Evolutionary conservation across 2,888 invertebrate species (phyloP), one percentile per base, ranked within the genome.

Genomic region (Criorhina ranunculi): DNA sequence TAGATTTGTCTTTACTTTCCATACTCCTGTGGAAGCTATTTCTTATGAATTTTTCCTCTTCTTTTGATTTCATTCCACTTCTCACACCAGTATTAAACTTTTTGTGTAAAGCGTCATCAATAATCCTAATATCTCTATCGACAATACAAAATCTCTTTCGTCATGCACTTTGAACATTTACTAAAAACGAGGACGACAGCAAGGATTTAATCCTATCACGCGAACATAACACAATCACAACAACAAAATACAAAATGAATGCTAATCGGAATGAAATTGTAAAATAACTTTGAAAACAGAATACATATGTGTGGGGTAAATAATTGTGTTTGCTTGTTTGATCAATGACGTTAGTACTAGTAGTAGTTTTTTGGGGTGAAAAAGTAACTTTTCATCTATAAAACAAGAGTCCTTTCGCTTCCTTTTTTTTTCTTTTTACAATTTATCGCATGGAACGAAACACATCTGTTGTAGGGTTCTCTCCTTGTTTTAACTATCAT

Each of bases 301-400:
- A 5, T 1, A 17, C 0, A 6, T 15, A 59, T 8, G 33, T n/a
- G 59, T 8, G 42, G 24, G 24, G 24, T 24, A 24, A 24, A 24
- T 24, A 42, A 9, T 42, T 19, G n/a, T 42, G 8, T 29, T 9
- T 59, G 2, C 40, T 42, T 59, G 42, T 59, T 59, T 59, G 24
- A 59, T 59, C 59, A 59, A 59, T 59, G 37, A 37, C 59, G 12
- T 44, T 9, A 17, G 60, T 11, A n/a, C n/a, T n/a, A n/a, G n/a
- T n/a, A n/a, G n/a, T n/a, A n/a, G n/a, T n/a, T n/a, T n/a, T n/a
- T 5, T 33, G 24, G 24, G 24, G 24, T 4, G 24, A 24, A 40
- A 11, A 37, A 3, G n/a, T 11, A 37, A 37, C n/a, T 37, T n/a
- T n/a, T 37, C n/a, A 8, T 37, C 37, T 11, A 37, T 42, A 4